A percentile compares a stretch with the other conserved stretches of the same genome.
These are phyloP conservation scores for Serinus canaria DNA, from an alignment of 2,113 vertebrate species.

Conservation along the genomic window DNA sequence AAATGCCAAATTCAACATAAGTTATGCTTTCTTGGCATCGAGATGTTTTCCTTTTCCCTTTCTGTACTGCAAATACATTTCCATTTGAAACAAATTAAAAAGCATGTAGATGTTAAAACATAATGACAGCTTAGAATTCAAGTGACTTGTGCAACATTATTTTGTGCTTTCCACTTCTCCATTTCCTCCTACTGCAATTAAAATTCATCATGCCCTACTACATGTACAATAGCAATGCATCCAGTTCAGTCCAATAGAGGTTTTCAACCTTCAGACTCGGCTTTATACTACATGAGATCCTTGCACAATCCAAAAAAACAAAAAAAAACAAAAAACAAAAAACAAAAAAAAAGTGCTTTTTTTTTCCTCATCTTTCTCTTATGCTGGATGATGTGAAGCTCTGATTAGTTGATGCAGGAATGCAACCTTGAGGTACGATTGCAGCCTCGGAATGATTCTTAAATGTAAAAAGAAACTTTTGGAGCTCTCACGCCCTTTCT, in stretches of 20 bases:
- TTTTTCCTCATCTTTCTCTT: constrained; percentile 33
- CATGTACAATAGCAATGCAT: constrained; percentile 14
- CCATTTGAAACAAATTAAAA: constrained; percentile 52
- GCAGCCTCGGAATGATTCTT: constrained; percentile 51
- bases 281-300: constrained; percentile 5
- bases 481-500: background rate
- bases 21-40: constrained; percentile 22
- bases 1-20: constrained; percentile 44
- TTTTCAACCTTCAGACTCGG: background rate
- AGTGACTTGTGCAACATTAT: constrained; percentile 71
- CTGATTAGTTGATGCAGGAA: constrained; percentile 36
- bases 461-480: constrained; percentile 46
- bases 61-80: constrained; percentile 2
- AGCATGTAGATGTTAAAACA: constrained; percentile 52
- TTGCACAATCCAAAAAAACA: constrained; percentile 2
- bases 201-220: constrained; percentile 41
- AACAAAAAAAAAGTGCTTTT: background rate
- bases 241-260: constrained; percentile 25
- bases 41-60: background rate
- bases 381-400: constrained; percentile 23
- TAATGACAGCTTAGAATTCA: constrained; percentile 54
- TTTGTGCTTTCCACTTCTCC: constrained; percentile 69
- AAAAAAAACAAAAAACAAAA: background rate
- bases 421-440: constrained; percentile 44
- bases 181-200: constrained; percentile 37